phyloP scores from a whole-genome alignment of 2,113 vertebrate genomes.

The Brachionichthys hirsutus region DNA sequence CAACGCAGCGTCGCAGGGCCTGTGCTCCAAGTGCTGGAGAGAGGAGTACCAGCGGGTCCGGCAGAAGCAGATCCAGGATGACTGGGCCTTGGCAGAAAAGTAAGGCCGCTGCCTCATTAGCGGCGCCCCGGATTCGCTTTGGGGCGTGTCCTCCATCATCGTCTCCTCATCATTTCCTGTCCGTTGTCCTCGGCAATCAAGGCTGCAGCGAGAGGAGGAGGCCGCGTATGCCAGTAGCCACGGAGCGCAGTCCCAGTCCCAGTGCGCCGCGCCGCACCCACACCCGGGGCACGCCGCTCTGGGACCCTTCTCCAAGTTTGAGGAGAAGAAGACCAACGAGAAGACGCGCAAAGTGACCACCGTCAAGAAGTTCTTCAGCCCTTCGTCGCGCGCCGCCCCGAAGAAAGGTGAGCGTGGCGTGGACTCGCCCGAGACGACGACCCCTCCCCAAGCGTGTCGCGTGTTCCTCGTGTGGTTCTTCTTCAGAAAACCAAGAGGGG shows the following conservation, averaged over 20 bases:
- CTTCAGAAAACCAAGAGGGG: slow-evolving; percentile 85
- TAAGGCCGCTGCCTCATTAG: slow-evolving; percentile 52
- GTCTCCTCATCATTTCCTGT: too few species aligned
- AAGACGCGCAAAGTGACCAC: slow-evolving; percentile 96
- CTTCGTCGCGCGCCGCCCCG: slow-evolving; percentile 86
- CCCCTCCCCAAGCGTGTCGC: neutral
- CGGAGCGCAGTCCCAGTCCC: slow-evolving; percentile 70
- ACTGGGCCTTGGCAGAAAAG: slow-evolving; percentile 94
- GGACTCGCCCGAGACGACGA: neutral
- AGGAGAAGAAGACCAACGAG: slow-evolving; percentile 98
- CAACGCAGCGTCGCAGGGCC: slow-evolving; percentile 92
- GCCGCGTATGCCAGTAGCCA: slow-evolving; percentile 94
- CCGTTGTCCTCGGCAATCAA: slow-evolving; percentile 46
- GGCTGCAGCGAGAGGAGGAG: slow-evolving; percentile 94
- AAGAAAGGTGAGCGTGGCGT: slow-evolving; percentile 98
- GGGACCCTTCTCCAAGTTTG: slow-evolving; percentile 93
- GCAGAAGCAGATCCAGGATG: slow-evolving; percentile 95
- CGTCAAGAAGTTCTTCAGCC: slow-evolving; percentile 97
- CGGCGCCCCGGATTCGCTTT: neutral
- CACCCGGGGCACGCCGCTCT: slow-evolving; percentile 79
- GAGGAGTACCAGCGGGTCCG: slow-evolving; percentile 90
- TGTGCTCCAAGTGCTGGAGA: slow-evolving; percentile 97
- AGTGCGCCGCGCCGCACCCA: slow-evolving; percentile 79
- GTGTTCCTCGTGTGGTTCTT: neutral
- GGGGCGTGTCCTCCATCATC: too few species aligned